Conservation (phyloP, 2,888 invertebrate genomes). For the Hydrotaea cyrtoneurina region DNA sequence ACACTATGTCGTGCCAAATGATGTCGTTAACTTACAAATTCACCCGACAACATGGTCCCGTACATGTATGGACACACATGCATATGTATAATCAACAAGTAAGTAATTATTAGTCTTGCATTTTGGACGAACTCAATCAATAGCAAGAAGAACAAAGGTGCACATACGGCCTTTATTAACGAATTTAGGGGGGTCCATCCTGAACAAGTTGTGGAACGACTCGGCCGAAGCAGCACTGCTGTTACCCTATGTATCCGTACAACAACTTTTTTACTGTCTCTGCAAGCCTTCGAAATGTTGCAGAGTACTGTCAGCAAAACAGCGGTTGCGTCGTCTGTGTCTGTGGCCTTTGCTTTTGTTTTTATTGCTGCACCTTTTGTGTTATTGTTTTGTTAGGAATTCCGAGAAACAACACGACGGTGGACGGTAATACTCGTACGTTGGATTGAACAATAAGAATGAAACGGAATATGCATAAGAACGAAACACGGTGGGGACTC, state of each 20-base stretch:
- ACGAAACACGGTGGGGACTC: neutral
- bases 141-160: neutral
- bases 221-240: neutral
- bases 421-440: neutral
- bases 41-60: too few relatives aligned
- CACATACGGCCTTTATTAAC: neutral
- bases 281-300: too few relatives aligned
- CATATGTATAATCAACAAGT: slow-evolving; percentile 51
- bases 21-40: neutral
- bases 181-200: neutral
- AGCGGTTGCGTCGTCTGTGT: neutral
- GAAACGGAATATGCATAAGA: neutral
- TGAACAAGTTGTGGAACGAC: neutral
- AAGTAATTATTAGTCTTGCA: slow-evolving; percentile 40
- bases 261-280: neutral
- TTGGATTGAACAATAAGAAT: slow-evolving; percentile 1
- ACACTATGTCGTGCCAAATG: too few relatives aligned
- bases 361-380: slow-evolving; percentile 3
- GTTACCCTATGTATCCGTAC: neutral
- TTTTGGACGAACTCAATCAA: neutral
- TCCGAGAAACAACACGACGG: neutral
- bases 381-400: slow-evolving; percentile 2
- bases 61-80: slow-evolving; percentile 50
- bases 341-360: neutral
- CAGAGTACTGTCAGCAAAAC: neutral